Conservation (phyloP, 2,797 vertebrate genomes). For the Geotrypetes seraphini region DNA sequence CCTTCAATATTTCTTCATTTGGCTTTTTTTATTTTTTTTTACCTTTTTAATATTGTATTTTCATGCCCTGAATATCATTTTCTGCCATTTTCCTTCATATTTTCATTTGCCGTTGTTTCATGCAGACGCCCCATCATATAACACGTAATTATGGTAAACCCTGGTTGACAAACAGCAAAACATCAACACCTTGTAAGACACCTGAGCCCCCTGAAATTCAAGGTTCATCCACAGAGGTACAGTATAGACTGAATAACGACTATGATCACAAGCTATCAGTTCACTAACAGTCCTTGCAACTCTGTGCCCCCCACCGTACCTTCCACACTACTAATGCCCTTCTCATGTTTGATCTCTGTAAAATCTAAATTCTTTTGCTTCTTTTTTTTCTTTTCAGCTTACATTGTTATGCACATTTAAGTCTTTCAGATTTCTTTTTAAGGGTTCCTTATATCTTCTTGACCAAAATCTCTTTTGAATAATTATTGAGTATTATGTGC, state of each 20-base stretch:
- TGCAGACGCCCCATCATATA: constrained; percentile 93
- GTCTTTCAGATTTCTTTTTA: too few species aligned
- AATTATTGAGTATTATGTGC: too few species aligned
- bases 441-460: too few species aligned
- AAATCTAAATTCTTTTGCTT: constrained; percentile 3
- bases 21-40: constrained; percentile 28
- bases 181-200: constrained; percentile 89
- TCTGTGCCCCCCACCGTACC: constrained; percentile 13
- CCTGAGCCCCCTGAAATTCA: constrained; percentile 88
- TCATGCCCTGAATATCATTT: constrained; percentile 23
- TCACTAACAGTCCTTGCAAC: constrained; percentile 40
- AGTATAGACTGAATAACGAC: constrained; percentile 56
- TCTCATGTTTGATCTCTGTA: constrained; percentile 11
- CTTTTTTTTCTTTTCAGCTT: too few species aligned
- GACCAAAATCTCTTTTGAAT: too few species aligned
- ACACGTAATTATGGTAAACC: constrained; percentile 99
- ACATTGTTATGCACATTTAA: too few species aligned
- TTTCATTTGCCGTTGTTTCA: constrained; percentile 83
- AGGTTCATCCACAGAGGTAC: constrained; percentile 94
- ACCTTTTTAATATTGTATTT: constrained; percentile 12
- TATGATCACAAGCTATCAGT: constrained; percentile 35
- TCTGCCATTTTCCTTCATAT: constrained; percentile 56
- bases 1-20: constrained; percentile 22
- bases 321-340: constrained; percentile 24
- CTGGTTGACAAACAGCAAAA: constrained; percentile 99